phyloP scores from a whole-genome alignment of 2,888 invertebrate genomes.

The Nebria brevicollis region DNA sequence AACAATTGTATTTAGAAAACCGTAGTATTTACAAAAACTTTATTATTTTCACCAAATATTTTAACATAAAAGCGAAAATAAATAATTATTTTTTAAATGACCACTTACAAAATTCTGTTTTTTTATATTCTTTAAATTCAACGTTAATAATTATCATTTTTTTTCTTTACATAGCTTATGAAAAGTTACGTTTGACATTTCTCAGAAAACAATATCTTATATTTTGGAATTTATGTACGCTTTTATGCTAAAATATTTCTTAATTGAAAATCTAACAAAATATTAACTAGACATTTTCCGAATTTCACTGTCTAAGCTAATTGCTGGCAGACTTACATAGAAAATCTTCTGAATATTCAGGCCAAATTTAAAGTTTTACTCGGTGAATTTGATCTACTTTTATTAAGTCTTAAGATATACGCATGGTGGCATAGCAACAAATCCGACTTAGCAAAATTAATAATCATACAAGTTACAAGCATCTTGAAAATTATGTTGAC shows the following conservation, averaged over 20 bases:
- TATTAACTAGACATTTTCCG: neutral
- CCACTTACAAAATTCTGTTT: no score
- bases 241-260: no score
- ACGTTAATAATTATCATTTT: no score
- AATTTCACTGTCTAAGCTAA: neutral
- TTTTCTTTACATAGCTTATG: no score
- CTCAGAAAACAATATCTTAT: no score
- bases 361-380: neutral
- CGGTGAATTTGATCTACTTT: neutral
- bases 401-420: neutral
- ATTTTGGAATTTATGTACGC: no score
- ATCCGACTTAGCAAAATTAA: neutral
- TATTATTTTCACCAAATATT: no score
- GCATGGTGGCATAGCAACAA: neutral
- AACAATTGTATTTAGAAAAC: neutral
- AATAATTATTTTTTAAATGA: no score
- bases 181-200: no score
- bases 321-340: neutral
- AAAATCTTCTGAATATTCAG: neutral
- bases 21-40: no score
- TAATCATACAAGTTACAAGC: neutral
- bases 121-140: no score
- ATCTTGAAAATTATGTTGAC: slow-evolving; percentile 9
- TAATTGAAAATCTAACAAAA: neutral
- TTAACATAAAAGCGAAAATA: no score